Evolutionary conservation across 2,797 vertebrate genomes (phyloP).

Genomic region (Pangasius krempfi): DNA sequence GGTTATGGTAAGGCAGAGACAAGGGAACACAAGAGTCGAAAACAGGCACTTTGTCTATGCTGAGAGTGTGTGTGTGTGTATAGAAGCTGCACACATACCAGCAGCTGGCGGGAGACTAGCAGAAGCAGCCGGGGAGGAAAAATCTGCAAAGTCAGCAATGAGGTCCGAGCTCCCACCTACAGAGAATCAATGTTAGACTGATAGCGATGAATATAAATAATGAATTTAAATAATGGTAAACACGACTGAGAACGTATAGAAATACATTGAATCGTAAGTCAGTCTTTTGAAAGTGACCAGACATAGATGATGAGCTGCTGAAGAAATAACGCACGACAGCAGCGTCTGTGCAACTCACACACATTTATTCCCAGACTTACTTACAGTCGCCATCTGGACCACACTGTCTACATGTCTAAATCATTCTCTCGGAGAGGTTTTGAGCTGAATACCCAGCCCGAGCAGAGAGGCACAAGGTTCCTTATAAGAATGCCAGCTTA

Average conservation of each 20-base stretch:
- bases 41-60: background rate
- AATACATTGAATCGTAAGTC: background rate
- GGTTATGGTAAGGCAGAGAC: background rate
- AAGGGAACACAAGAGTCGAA: background rate
- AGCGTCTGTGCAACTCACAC: slow-evolving; percentile 78
- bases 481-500: background rate
- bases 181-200: slow-evolving; percentile 32
- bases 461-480: background rate
- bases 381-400: slow-evolving; percentile 18
- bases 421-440: slow-evolving; percentile 7
- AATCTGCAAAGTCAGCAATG: slow-evolving; percentile 94
- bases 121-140: slow-evolving; percentile 86
- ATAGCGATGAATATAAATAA: too few species aligned
- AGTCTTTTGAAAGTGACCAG: background rate
- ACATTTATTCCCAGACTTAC: slow-evolving; percentile 31
- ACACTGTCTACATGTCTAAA: slow-evolving; percentile 24
- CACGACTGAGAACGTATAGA: background rate
- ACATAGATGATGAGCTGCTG: slow-evolving; percentile 76
- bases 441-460: background rate
- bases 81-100: slow-evolving; percentile 74
- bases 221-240: background rate
- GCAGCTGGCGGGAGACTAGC: slow-evolving; percentile 83
- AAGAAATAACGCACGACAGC: slow-evolving; percentile 75
- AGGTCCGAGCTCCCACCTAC: slow-evolving; percentile 79
- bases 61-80: background rate